Base-by-base conservation (phyloP, 2,888 invertebrate genomes). In the Papilio gigon region DNA sequence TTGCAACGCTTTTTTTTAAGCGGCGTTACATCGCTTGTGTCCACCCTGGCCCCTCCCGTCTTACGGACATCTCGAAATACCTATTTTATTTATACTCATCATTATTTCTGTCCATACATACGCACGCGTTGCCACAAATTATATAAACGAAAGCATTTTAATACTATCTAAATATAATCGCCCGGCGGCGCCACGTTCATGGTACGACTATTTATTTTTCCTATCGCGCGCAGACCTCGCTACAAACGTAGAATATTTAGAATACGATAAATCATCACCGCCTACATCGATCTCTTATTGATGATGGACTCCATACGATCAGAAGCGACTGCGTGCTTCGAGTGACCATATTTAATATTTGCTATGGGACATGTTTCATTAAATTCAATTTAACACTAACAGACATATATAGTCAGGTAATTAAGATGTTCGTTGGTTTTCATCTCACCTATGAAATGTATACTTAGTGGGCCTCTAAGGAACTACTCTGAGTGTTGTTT, bases 191-290 rank as follows among this genome's bases (percentile, higher is more conserved):
- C 35, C 40, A 67, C 62, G 61, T 67, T 53, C 53, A 60, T 35
- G 59, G 27, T 67, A 42, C 33, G 56, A 67, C 61, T 67, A 67
- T 62, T 61, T 42, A 61, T 67, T 53, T 67, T 37, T 37, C 44
- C n/a, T 53, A 61, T 27, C 37, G 44, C 27, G 20, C 63, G 25
- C 33, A n/a, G 30, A 59, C 33, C 33, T 8, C 17, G 47, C 40
- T 40, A 17, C 14, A 40, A 17, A 22, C 37, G 59, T 50, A 20
- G 67, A 22, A 67, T 67, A 61, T 67, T 67, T 56, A 44, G 62
- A 42, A 62, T 42, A 42, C 42, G 27, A 56, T 67, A 67, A 56
- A 56, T 67, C 67, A 67, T 62, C 53, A 11, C 61, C 61, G 67
- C 62, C 62, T 42, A 67, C 67, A 42, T 53, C 14, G 5, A 53